Evolutionary conservation across 2,888 invertebrate species (phyloP), one percentile per base, ranked within the genome.

Genomic region (Nezara viridula): DNA sequence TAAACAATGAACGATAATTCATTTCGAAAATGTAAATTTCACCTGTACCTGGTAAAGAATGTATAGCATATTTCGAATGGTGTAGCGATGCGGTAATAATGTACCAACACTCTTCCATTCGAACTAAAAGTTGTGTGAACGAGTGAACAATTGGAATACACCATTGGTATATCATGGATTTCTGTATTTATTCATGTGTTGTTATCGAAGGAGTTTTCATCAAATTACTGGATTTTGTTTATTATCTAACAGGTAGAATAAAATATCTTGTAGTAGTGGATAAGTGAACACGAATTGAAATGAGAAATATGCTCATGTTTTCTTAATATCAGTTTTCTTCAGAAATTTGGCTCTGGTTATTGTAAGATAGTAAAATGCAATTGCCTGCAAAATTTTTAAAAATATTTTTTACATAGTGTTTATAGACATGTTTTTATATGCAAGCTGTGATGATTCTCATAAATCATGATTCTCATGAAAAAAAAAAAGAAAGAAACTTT

Each of bases 1-100:
- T 73, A 73, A 73, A 73, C 66, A 37, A 37, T 37, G 66, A 73
- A 37, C 32, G 66, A 73, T 73, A 73, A 73, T 9, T 73, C 27
- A 73, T 73, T 73, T 73, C 66, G 32, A 37, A 73, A 73, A 73
- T 37, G 66, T 73, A 21, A 19, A 37, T 37, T 73, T 73, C 37
- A 32, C 14, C 66, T 2, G 37, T 73, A 73, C 7, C 16, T 7
- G 3, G 19, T 19, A 73, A 73, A 73, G 66, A 73, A 37, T 37
- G 16, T 37, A 10, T 37, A 37, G 66, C 0, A 73, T 73, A 73
- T 73, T 73, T 37, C 37, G 37, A 73, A 73, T 4, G 32, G 66
- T 37, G 21, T 21, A 73, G 66, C 32, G 19, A 37, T 37, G 66
- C 37, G 37, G 32, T 32, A 73, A 37, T 73, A 73, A 73, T 14